Evolutionary conservation across 2,797 vertebrate genomes (phyloP).

Genomic region (Hydrolagus colliei): DNA sequence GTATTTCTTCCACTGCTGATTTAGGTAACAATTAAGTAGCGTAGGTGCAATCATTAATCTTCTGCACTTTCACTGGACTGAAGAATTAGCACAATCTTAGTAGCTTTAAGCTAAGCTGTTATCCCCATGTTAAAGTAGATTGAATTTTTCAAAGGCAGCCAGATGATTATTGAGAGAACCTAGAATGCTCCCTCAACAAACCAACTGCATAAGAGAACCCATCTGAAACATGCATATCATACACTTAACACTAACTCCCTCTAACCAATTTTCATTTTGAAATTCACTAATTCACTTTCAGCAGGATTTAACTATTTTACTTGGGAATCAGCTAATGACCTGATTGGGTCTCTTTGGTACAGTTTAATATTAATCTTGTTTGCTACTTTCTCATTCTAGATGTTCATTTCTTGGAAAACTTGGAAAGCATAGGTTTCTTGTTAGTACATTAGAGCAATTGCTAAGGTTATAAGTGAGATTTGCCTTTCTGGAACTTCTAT

Average conservation of each 20-base stretch:
- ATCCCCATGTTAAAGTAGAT: background rate
- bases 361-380: too few relatives aligned
- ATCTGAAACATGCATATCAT: background rate
- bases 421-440: too few relatives aligned
- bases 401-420: too few relatives aligned
- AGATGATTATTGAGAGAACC: background rate
- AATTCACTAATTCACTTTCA: background rate
- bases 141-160: background rate
- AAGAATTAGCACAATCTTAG: background rate
- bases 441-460: too few relatives aligned
- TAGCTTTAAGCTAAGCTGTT: background rate
- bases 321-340: too few relatives aligned
- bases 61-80: background rate
- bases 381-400: too few relatives aligned
- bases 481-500: too few relatives aligned
- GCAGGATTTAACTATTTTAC: too few relatives aligned
- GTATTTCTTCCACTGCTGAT: background rate
- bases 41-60: background rate
- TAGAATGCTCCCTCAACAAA: background rate
- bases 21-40: background rate
- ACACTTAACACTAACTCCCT: background rate
- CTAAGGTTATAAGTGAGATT: too few relatives aligned
- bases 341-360: too few relatives aligned
- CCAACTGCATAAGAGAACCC: background rate
- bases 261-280: background rate